Percentiles rank a stretch among this genome's conserved stretches.
Evolutionary conservation across 2,113 vertebrate genomes (phyloP).

Genomic region (Callionymus lyra): DNA sequence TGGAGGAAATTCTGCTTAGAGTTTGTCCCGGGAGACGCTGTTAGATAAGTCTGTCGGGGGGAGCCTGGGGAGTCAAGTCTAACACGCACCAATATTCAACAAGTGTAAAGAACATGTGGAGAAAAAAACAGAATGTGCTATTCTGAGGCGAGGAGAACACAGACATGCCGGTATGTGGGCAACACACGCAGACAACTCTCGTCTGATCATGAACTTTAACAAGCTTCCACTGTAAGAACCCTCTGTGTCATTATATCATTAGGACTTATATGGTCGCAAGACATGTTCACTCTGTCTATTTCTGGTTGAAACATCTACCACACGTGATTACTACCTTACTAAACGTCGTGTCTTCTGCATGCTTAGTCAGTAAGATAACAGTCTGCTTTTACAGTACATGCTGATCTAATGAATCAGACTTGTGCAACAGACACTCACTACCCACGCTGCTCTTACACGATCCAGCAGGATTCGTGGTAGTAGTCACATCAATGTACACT

Average conservation of each 20-base stretch:
- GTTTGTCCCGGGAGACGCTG: slow-evolving; percentile 35
- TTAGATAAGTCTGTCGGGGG: slow-evolving; percentile 51
- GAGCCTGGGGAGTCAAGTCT: slow-evolving; percentile 34
- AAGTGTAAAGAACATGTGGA: slow-evolving; percentile 24
- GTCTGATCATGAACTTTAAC: slow-evolving; percentile 24
- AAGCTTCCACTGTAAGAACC: slow-evolving; percentile 23
- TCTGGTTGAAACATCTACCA: slow-evolving; percentile 5
- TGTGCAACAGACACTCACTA: slow-evolving; percentile 37
- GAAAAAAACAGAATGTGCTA: slow-evolving; percentile 22
- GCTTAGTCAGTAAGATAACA: slow-evolving; percentile 18
- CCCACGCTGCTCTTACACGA: too few species aligned
- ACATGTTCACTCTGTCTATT: neutral
- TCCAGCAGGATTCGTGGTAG: too few species aligned
- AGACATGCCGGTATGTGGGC: slow-evolving; percentile 14
- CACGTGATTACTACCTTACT: slow-evolving; percentile 3
- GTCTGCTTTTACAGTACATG: slow-evolving; percentile 35
- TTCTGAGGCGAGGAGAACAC: slow-evolving; percentile 16
- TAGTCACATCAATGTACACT: too few species aligned
- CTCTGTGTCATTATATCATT: slow-evolving; percentile 24
- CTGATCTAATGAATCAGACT: slow-evolving; percentile 31
- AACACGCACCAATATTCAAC: slow-evolving; percentile 31
- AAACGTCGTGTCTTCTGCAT: slow-evolving; percentile 25
- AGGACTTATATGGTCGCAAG: slow-evolving; percentile 8
- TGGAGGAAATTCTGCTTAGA: slow-evolving; percentile 3
- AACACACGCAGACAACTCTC: slow-evolving; percentile 40